Percentiles rank a stretch among this genome's conserved stretches.
Evolutionary conservation across 2,113 vertebrate species (phyloP).

Genomic region (Hippocampus comes): DNA sequence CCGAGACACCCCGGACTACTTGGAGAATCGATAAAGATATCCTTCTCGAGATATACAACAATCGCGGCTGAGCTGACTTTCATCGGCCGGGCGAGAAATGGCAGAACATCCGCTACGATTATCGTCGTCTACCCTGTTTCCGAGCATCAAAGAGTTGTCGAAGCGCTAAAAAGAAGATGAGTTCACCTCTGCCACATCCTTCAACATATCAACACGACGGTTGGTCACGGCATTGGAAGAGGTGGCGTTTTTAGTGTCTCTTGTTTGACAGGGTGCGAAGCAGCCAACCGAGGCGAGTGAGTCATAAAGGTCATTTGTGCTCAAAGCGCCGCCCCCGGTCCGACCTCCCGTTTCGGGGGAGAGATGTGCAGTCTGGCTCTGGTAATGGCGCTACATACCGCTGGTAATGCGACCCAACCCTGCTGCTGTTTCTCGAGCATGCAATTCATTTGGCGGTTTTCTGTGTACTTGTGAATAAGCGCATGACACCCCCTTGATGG

Average conservation of each 20-base stretch:
- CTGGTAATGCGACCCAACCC: slow-evolving; percentile 12
- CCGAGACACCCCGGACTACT: too few species aligned
- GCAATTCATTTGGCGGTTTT: slow-evolving; percentile 14
- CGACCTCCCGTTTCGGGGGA: slow-evolving; percentile 37
- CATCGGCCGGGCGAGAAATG: too few species aligned
- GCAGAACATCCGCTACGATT: too few species aligned
- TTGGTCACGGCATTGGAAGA: slow-evolving; percentile 57
- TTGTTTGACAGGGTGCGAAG: slow-evolving; percentile 67
- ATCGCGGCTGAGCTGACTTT: too few species aligned
- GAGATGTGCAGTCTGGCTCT: slow-evolving; percentile 13
- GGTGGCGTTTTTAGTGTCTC: slow-evolving; percentile 47
- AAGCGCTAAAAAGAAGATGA: slow-evolving; percentile 21
- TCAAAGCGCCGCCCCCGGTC: slow-evolving; percentile 49
- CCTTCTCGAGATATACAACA: too few species aligned
- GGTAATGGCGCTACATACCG: slow-evolving; percentile 32
- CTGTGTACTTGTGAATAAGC: slow-evolving; percentile 54
- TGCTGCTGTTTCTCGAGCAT: slow-evolving; percentile 14
- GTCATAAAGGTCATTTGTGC: slow-evolving; percentile 63
- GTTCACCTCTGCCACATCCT: slow-evolving; percentile 54
- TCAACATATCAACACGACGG: slow-evolving; percentile 48
- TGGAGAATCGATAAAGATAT: too few species aligned
- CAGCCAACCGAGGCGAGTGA: slow-evolving; percentile 60
- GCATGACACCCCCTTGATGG: neutral
- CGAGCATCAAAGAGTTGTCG: neutral
- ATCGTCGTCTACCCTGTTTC: too few species aligned